Percentiles rank a stretch among this genome's conserved stretches.
Evolutionary conservation across 2,888 invertebrate genomes (phyloP).

Genomic region (Lucinisca nassula): DNA sequence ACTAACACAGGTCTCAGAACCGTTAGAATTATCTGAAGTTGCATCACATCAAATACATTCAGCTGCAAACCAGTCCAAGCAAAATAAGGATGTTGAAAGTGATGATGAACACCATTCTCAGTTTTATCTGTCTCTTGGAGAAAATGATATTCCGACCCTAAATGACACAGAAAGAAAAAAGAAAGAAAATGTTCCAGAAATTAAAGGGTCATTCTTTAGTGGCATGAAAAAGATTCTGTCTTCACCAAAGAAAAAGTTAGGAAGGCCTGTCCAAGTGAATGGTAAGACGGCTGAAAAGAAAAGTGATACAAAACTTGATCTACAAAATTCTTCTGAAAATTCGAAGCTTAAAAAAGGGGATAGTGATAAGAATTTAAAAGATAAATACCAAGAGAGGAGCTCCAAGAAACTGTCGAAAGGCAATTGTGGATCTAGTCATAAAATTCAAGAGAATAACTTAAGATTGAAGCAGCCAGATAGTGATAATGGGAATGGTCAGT

Average conservation of each 20-base stretch:
- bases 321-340: background rate
- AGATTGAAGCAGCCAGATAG: background rate
- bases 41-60: conserved; percentile 7
- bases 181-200: conserved; percentile 55
- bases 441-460: background rate
- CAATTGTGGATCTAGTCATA: background rate
- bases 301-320: background rate
- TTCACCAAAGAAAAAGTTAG: conserved; percentile 59
- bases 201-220: conserved; percentile 73
- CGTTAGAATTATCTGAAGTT: background rate
- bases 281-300: background rate
- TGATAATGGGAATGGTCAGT: background rate
- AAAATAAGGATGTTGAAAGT: background rate
- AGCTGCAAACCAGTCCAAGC: background rate
- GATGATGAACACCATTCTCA: conserved; percentile 73
- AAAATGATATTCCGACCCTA: conserved; percentile 28
- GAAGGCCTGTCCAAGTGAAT: conserved; percentile 18
- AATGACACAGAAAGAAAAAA: conserved; percentile 30
- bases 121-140: conserved; percentile 78
- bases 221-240: conserved; percentile 71
- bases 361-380: background rate
- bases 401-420: background rate
- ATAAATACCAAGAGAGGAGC: background rate
- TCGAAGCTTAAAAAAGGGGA: background rate
- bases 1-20: background rate